Percentiles rank a stretch among this genome's conserved stretches.
Evolutionary conservation across 2,797 vertebrate species (phyloP).

Genomic region (Tangara arthus): DNA sequence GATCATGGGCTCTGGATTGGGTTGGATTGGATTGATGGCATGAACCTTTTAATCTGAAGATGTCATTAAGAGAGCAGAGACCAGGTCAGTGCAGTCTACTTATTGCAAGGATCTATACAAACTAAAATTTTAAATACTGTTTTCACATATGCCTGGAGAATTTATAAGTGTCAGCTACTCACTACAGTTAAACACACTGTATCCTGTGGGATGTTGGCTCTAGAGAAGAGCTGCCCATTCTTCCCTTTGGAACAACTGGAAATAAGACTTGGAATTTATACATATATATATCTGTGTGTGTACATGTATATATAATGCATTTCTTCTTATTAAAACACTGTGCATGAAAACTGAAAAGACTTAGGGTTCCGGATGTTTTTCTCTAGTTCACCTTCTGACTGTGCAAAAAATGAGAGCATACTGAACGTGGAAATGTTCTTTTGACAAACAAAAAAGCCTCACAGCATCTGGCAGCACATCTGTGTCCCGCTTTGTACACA

Average conservation of each 20-base stretch:
- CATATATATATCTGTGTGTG: accelerated
- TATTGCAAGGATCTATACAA: not conserved
- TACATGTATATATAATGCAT: accelerated
- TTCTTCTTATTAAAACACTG: not conserved
- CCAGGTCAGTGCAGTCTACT: not conserved
- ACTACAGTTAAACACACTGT: not conserved
- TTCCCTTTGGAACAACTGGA: not conserved
- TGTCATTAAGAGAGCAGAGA: not conserved
- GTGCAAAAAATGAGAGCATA: not conserved
- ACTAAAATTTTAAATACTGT: not conserved
- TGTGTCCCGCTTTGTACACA: not conserved
- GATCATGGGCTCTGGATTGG: not conserved
- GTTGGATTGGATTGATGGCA: not conserved
- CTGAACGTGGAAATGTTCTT: not conserved
- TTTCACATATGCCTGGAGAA: not conserved
- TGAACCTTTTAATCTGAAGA: not conserved
- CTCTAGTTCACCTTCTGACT: not conserved
- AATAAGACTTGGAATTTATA: not conserved
- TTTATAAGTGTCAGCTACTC: not conserved
- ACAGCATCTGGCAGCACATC: not conserved
- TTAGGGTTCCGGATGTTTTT: not conserved
- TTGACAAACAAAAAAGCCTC: not conserved
- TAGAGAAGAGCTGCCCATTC: not conserved
- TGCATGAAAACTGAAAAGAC: not conserved
- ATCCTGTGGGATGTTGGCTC: accelerated